These are phyloP conservation scores for Trinectes maculatus DNA, from an alignment of 2,113 vertebrate species.

Conservation along the genomic window DNA sequence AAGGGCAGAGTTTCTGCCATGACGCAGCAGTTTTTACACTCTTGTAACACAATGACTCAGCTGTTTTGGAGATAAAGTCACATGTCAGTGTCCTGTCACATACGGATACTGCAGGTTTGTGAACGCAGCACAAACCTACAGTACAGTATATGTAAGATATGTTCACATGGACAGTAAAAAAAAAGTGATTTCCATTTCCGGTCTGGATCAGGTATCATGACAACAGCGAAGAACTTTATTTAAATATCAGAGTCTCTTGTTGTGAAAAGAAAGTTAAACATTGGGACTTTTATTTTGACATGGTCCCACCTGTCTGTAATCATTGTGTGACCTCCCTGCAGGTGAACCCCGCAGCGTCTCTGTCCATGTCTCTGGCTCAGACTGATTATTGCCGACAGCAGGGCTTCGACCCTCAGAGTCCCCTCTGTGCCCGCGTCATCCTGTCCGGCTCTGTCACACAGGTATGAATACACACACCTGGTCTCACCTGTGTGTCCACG, in stretches of 20 bases:
- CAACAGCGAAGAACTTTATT: no score
- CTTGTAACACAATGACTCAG: slow-evolving; percentile 37
- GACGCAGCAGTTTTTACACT: slow-evolving; percentile 40
- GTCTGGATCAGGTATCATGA: no score
- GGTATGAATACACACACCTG: slow-evolving; percentile 73
- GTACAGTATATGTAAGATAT: neutral
- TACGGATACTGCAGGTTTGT: no score
- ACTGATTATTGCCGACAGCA: slow-evolving; percentile 88
- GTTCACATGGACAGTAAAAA: no score
- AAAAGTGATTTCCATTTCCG: no score
- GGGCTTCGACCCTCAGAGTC: slow-evolving; percentile 91
- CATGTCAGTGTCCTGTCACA: no score
- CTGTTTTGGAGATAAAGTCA: slow-evolving; percentile 27
- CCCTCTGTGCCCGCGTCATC: slow-evolving; percentile 92
- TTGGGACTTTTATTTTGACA: no score
- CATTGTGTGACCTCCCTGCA: no score
- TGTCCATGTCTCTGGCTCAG: slow-evolving; percentile 94
- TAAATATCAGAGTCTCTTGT: no score
- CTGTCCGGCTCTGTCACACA: slow-evolving; percentile 86
- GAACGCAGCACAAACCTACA: neutral
- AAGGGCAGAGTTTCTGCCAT: neutral
- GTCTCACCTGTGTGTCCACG: neutral
- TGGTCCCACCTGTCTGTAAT: no score
- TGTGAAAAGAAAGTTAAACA: no score
- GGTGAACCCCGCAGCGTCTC: slow-evolving; percentile 86